phyloP scores from a whole-genome alignment of 2,888 invertebrate species.

The Ophioninae sp. region DNA sequence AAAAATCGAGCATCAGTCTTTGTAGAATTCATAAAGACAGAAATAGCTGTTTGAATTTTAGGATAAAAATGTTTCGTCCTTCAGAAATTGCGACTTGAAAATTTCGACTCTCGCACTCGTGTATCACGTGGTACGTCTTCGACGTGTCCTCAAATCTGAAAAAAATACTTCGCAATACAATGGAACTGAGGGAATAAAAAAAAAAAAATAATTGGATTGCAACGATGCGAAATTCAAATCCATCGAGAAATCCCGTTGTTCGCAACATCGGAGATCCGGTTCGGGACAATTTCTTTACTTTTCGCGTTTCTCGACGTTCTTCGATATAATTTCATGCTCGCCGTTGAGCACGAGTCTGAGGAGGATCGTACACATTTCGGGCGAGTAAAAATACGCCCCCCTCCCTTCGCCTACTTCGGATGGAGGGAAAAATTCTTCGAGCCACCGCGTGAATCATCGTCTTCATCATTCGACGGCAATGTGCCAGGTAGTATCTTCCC shows the following conservation, averaged over 20 bases:
- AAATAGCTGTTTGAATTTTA: no score
- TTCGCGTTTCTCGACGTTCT: constrained; percentile 26
- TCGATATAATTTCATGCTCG: constrained; percentile 54
- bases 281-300: constrained; percentile 14
- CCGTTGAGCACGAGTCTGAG: constrained; percentile 36
- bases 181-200: no score
- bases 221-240: constrained; percentile 5
- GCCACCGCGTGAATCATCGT: background rate
- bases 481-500: background rate
- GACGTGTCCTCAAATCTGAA: no score
- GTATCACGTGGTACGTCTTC: no score
- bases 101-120: no score
- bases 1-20: no score
- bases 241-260: constrained; percentile 36
- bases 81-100: no score
- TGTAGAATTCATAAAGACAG: no score
- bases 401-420: background rate
- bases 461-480: background rate
- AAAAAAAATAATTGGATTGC: no score
- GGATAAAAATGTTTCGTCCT: no score
- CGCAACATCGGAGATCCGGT: constrained; percentile 41
- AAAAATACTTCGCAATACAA: no score
- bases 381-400: background rate
- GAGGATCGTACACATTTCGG: background rate
- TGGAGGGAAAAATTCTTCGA: background rate